Conservation (phyloP, 2,797 vertebrate species). For the Neosilurus hyrtlii region DNA sequence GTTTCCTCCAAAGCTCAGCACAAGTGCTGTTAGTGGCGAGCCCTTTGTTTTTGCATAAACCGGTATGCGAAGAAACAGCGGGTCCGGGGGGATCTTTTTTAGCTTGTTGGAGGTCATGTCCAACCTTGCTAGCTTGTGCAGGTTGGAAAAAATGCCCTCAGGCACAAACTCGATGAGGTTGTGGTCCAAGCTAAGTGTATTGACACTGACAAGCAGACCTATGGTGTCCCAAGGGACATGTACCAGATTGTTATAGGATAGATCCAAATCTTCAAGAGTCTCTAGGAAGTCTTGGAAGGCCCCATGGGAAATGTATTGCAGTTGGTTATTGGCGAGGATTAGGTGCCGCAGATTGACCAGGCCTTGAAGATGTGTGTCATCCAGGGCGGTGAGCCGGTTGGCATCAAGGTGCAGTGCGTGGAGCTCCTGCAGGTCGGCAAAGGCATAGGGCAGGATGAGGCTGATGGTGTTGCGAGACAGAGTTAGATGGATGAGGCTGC, state of each 20-base stretch:
- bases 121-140: slow-evolving; percentile 83
- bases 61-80: slow-evolving; percentile 81
- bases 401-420: slow-evolving; percentile 86
- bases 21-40: slow-evolving; percentile 76
- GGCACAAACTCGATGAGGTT: slow-evolving; percentile 87
- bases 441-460: slow-evolving; percentile 81
- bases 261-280: slow-evolving; percentile 83
- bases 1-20: slow-evolving; percentile 86
- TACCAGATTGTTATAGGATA: slow-evolving; percentile 86
- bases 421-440: slow-evolving; percentile 84
- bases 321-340: slow-evolving; percentile 86
- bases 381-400: slow-evolving; percentile 83
- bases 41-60: slow-evolving; percentile 85
- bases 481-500: slow-evolving; percentile 87
- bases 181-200: slow-evolving; percentile 86
- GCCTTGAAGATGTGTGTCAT: slow-evolving; percentile 83
- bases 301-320: slow-evolving; percentile 77
- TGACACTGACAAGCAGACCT: slow-evolving; percentile 79
- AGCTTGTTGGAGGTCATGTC: slow-evolving; percentile 92
- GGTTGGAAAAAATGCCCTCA: slow-evolving; percentile 84
- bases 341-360: slow-evolving; percentile 84
- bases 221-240: slow-evolving; percentile 84
- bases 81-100: slow-evolving; percentile 88
- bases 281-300: slow-evolving; percentile 84
- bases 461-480: slow-evolving; percentile 90